Evolutionary conservation across 2,888 invertebrate species (phyloP).

Genomic region (Gasteruption jaculator): DNA sequence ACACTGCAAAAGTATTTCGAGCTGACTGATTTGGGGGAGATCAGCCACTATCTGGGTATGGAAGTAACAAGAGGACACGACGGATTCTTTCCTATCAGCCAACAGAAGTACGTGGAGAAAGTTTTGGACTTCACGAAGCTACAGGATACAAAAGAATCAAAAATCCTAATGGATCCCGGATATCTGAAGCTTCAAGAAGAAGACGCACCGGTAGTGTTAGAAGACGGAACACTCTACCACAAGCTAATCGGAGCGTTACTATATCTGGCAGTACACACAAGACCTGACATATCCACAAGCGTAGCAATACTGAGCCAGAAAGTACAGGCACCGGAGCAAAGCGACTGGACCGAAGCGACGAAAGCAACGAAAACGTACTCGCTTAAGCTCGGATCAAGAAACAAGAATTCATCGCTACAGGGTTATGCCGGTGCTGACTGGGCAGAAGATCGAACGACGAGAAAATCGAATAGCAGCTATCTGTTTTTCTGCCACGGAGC

Average conservation of each 20-base stretch:
- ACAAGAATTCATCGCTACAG: conserved; percentile 3
- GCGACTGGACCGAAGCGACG: conserved; percentile 33
- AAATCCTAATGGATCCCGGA: too few species aligned
- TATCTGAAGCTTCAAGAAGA: too few species aligned
- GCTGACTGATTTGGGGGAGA: conserved; percentile 10
- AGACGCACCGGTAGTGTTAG: too few species aligned
- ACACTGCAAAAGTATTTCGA: conserved; percentile 4
- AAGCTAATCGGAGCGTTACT: conserved; percentile 18
- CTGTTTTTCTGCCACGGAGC: conserved; percentile 18
- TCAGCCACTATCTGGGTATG: conserved; percentile 10
- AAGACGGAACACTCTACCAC: conserved; percentile 4
- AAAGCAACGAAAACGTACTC: conserved; percentile 20
- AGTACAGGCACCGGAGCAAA: conserved; percentile 24
- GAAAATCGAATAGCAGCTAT: too few species aligned
- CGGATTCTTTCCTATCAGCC: conserved; percentile 13
- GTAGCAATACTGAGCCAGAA: conserved; percentile 28
- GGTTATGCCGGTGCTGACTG: conserved; percentile 38
- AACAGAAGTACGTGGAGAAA: conserved; percentile 14
- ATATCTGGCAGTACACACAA: conserved; percentile 25
- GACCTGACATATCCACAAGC: conserved; percentile 29
- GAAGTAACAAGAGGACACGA: conserved; percentile 12
- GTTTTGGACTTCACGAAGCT: too few species aligned
- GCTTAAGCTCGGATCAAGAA: conserved; percentile 5
- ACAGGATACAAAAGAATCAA: too few species aligned
- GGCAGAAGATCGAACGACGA: too few species aligned